phyloP scores from a whole-genome alignment of 2,797 vertebrate genomes.

The Kryptolebias ocellatus region DNA sequence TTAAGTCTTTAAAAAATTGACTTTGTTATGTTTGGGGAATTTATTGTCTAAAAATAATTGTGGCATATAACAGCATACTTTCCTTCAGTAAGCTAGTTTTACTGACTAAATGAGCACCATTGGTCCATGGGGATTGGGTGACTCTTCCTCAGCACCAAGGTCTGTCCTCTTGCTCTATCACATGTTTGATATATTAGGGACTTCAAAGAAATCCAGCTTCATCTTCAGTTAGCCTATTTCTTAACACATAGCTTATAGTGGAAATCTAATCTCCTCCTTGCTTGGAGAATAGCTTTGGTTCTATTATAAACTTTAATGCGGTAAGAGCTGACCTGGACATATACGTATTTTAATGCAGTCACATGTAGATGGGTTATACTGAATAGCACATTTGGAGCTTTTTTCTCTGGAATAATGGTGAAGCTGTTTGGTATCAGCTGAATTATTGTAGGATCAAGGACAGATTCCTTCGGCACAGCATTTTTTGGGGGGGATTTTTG shows the following conservation, averaged over 20 bases:
- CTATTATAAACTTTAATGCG: slow-evolving; percentile 12
- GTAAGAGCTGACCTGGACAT: slow-evolving; percentile 14
- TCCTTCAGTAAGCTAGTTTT: slow-evolving; percentile 3
- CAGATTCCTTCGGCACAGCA: slow-evolving; percentile 19
- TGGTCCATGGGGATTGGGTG: not conserved
- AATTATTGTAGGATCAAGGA: slow-evolving; percentile 21
- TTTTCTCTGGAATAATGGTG: slow-evolving; percentile 6
- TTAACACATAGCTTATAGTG: slow-evolving; percentile 8
- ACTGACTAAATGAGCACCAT: not conserved
- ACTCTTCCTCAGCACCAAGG: not conserved
- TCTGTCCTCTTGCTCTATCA: not conserved
- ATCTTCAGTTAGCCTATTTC: not conserved
- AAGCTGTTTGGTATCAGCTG: slow-evolving; percentile 15
- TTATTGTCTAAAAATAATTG: not conserved
- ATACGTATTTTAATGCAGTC: slow-evolving; percentile 25
- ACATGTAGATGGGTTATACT: slow-evolving; percentile 6
- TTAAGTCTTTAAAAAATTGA: not conserved
- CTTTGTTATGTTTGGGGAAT: not conserved
- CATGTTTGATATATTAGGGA: not conserved
- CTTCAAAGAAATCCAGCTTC: slow-evolving; percentile 3
- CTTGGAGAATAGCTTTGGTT: slow-evolving; percentile 11
- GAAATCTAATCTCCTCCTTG: slow-evolving; percentile 9
- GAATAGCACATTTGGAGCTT: slow-evolving; percentile 8
- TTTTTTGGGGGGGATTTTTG: slow-evolving; percentile 30
- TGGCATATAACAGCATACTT: not conserved